phyloP scores from a whole-genome alignment of 2,113 vertebrate genomes.

The Neogobius melanostomus region DNA sequence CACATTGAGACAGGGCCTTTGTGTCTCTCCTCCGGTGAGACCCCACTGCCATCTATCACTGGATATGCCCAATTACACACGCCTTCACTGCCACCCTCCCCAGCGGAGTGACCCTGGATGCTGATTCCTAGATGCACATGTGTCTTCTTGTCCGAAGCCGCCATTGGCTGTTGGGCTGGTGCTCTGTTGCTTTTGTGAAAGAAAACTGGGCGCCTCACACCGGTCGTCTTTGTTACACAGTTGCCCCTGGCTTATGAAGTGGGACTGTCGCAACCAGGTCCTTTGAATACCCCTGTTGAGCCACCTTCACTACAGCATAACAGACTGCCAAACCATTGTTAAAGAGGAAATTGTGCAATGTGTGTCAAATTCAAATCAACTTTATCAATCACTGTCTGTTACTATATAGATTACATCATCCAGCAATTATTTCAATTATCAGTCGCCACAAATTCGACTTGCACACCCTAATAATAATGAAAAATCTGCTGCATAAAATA shows the following conservation, averaged over 20 bases:
- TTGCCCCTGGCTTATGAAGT: conserved; percentile 57
- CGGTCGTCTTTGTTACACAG: conserved; percentile 70
- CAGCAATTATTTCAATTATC: too few relatives aligned
- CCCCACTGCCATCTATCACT: conserved; percentile 63
- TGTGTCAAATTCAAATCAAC: too few relatives aligned
- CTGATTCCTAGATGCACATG: conserved; percentile 18
- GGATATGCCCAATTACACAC: conserved; percentile 64
- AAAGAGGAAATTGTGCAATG: too few relatives aligned
- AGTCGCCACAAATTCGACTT: too few relatives aligned
- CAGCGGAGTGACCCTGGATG: conserved; percentile 7
- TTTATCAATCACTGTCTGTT: too few relatives aligned
- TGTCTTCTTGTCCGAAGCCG: conserved; percentile 25
- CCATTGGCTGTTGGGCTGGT: conserved; percentile 34
- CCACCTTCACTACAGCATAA: conserved; percentile 23
- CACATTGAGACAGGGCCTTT: conserved; percentile 59
- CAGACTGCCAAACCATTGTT: too few relatives aligned
- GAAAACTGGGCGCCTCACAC: conserved; percentile 62
- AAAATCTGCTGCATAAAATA: too few relatives aligned
- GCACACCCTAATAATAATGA: too few relatives aligned
- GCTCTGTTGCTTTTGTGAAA: conserved; percentile 51
- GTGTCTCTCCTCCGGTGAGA: conserved; percentile 49
- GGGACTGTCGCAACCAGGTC: conserved; percentile 58
- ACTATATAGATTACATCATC: too few relatives aligned
- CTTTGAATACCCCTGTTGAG: conserved; percentile 39
- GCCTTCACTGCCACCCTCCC: conserved; percentile 45